Conservation (phyloP, 2,888 invertebrate species). For the Uropetala carovei region DNA sequence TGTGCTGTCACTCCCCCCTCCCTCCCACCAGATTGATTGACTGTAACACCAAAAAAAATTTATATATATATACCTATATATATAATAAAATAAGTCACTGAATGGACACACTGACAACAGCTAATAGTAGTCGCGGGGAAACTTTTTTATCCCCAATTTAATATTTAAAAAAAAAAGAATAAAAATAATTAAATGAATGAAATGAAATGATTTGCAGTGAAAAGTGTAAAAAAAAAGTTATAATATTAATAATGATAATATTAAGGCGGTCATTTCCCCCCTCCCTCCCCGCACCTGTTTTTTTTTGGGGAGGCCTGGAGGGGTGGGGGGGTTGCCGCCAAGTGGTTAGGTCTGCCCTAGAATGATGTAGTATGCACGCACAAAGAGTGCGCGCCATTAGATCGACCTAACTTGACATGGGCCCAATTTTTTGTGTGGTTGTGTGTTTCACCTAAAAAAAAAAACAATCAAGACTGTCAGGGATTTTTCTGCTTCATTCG, state of each 20-base stretch:
- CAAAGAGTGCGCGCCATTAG: slow-evolving; percentile 29
- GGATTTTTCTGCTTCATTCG: slow-evolving; percentile 64
- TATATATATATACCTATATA: slow-evolving; percentile 65
- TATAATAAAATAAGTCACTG: slow-evolving; percentile 48
- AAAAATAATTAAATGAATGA: too few relatives aligned
- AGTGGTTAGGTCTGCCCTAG: slow-evolving; percentile 47
- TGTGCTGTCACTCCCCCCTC: slow-evolving; percentile 55
- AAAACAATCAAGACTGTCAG: slow-evolving; percentile 46
- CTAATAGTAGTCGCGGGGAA: slow-evolving; percentile 54
- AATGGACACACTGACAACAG: slow-evolving; percentile 64
- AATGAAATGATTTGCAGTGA: too few relatives aligned
- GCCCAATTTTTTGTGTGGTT: slow-evolving; percentile 61
- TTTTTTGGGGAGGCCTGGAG: neutral
- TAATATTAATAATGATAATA: slow-evolving; percentile 65
- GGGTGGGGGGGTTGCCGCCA: slow-evolving; percentile 24
- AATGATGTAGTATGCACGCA: slow-evolving; percentile 43
- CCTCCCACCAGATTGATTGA: slow-evolving; percentile 55
- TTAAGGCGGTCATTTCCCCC: neutral
- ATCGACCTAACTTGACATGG: slow-evolving; percentile 56
- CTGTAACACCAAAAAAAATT: slow-evolving; percentile 52
- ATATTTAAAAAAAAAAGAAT: neutral
- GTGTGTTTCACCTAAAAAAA: slow-evolving; percentile 54
- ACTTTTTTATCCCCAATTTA: neutral
- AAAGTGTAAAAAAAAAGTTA: slow-evolving; percentile 47
- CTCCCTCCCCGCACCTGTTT: slow-evolving; percentile 31